These are phyloP conservation scores for Scalopus aquaticus DNA, from an alignment of 2,113 vertebrate species.

Conservation along the genomic window DNA sequence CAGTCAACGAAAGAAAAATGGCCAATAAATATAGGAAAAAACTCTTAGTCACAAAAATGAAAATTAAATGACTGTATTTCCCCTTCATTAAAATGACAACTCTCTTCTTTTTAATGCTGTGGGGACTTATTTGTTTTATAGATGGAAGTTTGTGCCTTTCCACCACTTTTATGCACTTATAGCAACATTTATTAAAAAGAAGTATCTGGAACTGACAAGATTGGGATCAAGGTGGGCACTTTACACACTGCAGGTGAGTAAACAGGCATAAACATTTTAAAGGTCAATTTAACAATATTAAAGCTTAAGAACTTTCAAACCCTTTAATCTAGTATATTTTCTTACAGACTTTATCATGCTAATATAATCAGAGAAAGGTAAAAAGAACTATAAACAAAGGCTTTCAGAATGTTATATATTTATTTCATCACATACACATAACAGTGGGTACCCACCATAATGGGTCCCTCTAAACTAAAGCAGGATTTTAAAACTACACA, in stretches of 20 bases:
- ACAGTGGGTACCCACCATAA: not conserved
- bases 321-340: not conserved
- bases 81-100: not conserved
- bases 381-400: not conserved
- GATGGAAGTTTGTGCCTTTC: not conserved
- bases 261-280: not conserved
- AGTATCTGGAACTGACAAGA: not conserved
- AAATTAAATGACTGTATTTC: not conserved
- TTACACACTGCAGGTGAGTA: not conserved
- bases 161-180: not conserved
- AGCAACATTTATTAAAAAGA: not conserved
- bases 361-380: not conserved
- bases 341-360: not conserved
- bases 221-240: not conserved
- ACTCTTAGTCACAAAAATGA: not conserved
- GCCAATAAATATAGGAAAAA: not conserved
- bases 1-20: slow-evolving; percentile 17
- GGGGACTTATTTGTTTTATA: not conserved
- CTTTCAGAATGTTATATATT: not conserved
- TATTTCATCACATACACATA: not conserved
- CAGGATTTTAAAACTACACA: not conserved
- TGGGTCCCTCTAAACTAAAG: not conserved
- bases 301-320: not conserved
- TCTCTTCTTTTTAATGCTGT: not conserved
- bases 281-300: not conserved